A percentile compares a stretch with the other conserved stretches of the same genome.
Evolutionary conservation across 2,888 invertebrate species (phyloP).

Genomic region (Muschampia plurimacula): DNA sequence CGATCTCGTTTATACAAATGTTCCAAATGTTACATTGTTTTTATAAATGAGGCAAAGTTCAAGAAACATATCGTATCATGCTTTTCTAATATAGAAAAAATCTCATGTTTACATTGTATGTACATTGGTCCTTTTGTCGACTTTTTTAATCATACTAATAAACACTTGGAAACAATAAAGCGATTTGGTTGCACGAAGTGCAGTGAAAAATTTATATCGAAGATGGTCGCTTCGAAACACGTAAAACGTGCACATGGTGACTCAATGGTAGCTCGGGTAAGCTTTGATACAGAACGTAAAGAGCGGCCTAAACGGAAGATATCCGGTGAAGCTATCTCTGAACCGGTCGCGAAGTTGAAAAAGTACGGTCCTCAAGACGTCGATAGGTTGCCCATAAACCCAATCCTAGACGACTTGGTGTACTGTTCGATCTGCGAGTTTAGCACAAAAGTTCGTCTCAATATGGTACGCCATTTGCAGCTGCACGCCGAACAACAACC

Average conservation of each 20-base stretch:
- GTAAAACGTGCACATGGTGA: slow-evolving; percentile 51
- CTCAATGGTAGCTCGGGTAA: no score
- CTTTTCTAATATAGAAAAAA: slow-evolving; percentile 29
- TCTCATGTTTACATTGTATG: slow-evolving; percentile 52
- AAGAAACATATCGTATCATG: slow-evolving; percentile 57
- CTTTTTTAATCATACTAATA: slow-evolving; percentile 53
- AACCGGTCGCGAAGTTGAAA: slow-evolving; percentile 52
- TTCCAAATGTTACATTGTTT: slow-evolving; percentile 52
- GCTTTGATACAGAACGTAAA: neutral
- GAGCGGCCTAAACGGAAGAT: slow-evolving; percentile 40
- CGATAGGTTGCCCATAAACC: slow-evolving; percentile 86
- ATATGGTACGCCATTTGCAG: slow-evolving; percentile 89
- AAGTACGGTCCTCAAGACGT: slow-evolving; percentile 87
- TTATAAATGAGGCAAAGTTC: slow-evolving; percentile 52
- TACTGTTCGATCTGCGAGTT: slow-evolving; percentile 89
- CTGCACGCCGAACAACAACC: slow-evolving; percentile 87
- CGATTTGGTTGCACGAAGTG: slow-evolving; percentile 56
- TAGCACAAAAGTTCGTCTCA: slow-evolving; percentile 89
- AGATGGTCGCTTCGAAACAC: slow-evolving; percentile 53
- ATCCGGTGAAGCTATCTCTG: slow-evolving; percentile 23
- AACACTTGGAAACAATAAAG: slow-evolving; percentile 37
- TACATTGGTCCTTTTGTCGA: slow-evolving; percentile 41
- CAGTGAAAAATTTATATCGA: slow-evolving; percentile 37
- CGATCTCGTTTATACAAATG: slow-evolving; percentile 56
- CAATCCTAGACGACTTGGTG: slow-evolving; percentile 87